These are phyloP conservation scores for Thalassarche chlororhynchos DNA, from an alignment of 2,113 vertebrate species.

Conservation along the genomic window DNA sequence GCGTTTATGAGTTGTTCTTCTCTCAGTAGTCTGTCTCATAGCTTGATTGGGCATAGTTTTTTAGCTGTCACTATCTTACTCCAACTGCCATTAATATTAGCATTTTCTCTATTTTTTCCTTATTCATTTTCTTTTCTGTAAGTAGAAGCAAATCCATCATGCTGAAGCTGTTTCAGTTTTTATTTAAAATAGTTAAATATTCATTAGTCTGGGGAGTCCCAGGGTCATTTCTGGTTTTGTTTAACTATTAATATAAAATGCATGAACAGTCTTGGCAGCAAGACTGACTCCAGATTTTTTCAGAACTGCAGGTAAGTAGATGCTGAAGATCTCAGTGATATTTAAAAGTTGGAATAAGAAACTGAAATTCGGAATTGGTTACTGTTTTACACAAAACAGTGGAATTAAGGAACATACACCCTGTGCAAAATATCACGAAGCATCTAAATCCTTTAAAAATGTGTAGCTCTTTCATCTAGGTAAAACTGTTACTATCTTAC, in stretches of 20 bases:
- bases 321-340: neutral
- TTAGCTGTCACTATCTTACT: neutral
- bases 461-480: neutral
- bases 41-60: neutral
- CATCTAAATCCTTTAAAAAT: neutral
- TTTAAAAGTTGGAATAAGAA: neutral
- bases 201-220: neutral
- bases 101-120: neutral
- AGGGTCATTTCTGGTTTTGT: neutral
- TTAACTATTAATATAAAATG: neutral
- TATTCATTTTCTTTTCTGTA: neutral
- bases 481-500: neutral
- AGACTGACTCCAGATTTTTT: neutral
- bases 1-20: neutral
- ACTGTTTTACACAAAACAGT: neutral
- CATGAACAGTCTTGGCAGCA: neutral
- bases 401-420: neutral
- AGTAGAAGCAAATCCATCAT: neutral
- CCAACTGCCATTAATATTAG: neutral
- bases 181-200: slow-evolving; percentile 19
- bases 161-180: neutral
- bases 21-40: neutral
- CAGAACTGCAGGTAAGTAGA: neutral
- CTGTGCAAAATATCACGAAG: neutral
- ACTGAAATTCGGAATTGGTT: neutral